Evolutionary conservation across 2,888 invertebrate genomes (phyloP).

Genomic region (Apomyelois bistriatella): DNA sequence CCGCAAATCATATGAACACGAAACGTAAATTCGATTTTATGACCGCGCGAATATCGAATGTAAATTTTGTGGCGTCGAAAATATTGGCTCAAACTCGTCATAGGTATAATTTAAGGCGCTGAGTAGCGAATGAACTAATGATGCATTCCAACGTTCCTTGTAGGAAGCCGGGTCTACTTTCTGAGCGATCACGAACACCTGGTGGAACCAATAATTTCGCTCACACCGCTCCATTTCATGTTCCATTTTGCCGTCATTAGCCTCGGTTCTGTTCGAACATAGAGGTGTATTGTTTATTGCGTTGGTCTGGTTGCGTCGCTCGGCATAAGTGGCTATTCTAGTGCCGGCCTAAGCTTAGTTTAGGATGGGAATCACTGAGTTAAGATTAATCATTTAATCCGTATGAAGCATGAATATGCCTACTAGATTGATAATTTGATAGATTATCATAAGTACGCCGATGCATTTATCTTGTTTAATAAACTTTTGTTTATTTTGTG

Average conservation of each 20-base stretch:
- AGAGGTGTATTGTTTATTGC: slow-evolving; percentile 18
- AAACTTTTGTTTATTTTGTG: too few species aligned
- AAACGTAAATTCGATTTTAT: slow-evolving; percentile 26
- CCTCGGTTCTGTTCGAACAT: slow-evolving; percentile 36
- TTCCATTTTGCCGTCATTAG: slow-evolving; percentile 48
- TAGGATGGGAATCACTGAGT: too few species aligned
- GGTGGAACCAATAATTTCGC: slow-evolving; percentile 52
- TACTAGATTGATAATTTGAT: too few species aligned
- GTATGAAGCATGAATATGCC: too few species aligned
- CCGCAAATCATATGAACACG: slow-evolving; percentile 26
- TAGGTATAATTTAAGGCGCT: slow-evolving; percentile 41
- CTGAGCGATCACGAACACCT: slow-evolving; percentile 43
- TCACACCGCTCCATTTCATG: slow-evolving; percentile 35
- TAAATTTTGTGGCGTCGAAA: slow-evolving; percentile 33
- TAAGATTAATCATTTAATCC: too few species aligned
- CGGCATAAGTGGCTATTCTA: neutral
- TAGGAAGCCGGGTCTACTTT: slow-evolving; percentile 32
- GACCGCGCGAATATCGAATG: slow-evolving; percentile 28
- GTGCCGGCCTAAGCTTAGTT: neutral
- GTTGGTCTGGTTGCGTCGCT: slow-evolving; percentile 5
- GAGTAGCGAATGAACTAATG: neutral
- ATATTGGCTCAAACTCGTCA: slow-evolving; percentile 23
- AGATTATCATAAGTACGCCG: too few species aligned
- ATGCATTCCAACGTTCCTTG: slow-evolving; percentile 14
- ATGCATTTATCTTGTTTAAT: too few species aligned